These are phyloP conservation scores for Leptatherina wallacei DNA, from an alignment of 2,797 vertebrate genomes.

Conservation along the genomic window DNA sequence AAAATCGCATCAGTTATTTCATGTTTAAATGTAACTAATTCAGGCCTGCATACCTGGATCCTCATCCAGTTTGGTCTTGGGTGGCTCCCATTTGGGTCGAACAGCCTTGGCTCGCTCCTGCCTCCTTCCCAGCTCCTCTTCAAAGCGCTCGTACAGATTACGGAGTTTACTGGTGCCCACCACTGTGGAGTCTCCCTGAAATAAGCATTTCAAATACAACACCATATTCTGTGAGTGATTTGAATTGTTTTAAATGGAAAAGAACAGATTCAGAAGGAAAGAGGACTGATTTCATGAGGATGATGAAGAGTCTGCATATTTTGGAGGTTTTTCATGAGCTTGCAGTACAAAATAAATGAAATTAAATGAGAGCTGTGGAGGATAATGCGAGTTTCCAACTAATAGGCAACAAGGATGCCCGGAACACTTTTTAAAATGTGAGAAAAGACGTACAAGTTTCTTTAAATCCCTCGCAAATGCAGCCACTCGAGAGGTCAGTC, in stretches of 20 bases:
- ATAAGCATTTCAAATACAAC: background rate
- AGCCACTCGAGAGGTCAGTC: background rate
- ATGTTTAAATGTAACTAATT: fast-evolving
- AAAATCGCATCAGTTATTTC: background rate
- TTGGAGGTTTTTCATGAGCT: too few species aligned
- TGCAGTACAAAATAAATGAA: too few species aligned
- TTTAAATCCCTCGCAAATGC: background rate
- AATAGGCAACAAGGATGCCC: background rate
- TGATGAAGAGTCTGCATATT: background rate
- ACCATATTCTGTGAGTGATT: background rate
- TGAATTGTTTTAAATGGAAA: background rate
- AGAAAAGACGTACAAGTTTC: background rate
- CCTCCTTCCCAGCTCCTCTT: slow-evolving; percentile 90
- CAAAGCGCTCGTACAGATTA: slow-evolving; percentile 91
- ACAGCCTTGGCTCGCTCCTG: slow-evolving; percentile 90
- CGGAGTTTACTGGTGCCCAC: slow-evolving; percentile 95
- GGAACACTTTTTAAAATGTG: background rate
- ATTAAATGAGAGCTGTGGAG: background rate
- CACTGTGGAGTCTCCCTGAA: slow-evolving; percentile 95
- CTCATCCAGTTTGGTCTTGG: slow-evolving; percentile 95
- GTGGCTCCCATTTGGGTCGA: slow-evolving; percentile 94
- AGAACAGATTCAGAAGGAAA: background rate
- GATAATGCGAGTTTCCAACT: background rate
- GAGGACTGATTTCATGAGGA: background rate
- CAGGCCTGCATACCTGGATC: slow-evolving; percentile 83